Evolutionary conservation across 2,888 invertebrate species (phyloP), one percentile per base, ranked within the genome.

Genomic region (Parnassius glacialis): DNA sequence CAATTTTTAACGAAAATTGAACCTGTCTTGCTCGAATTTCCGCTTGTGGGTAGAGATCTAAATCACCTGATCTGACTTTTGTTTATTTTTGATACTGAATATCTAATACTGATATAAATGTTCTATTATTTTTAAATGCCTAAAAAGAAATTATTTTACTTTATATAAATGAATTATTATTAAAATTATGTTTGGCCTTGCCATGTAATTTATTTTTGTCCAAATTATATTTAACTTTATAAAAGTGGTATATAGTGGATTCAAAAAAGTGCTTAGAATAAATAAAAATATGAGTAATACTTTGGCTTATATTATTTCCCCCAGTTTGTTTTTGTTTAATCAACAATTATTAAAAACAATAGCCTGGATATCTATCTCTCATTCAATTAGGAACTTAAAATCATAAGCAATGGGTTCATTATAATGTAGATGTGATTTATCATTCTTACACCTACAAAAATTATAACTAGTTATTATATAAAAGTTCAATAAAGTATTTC

Each of bases 191-290:
- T 80, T 84, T 86, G 90, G 84, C 89, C 87, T 86, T 83, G 84
- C 86, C 86, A 82, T 83, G 76, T 83, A 78, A 77, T 74, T 81
- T 84, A 75, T 78, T 74, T 82, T 83, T 78, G 76, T 80, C 70
- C 73, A 76, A 72, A 68, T 73, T 74, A 75, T 77, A 71, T 77
- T 77, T 78, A 78, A 72, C 76, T 72, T 76, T 82, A 75, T 81
- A 79, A 84, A 83, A 75, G 71, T 80, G 77, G 80, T 84, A 81
- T 80, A 77, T 84, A 86, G 83, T 80, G 79, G 77, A 80, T 74
- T 69, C 72, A 80, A 34, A 76, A 81, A 84, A 83, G 83, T 87
- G 87, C 87, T 87, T 90, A 88, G 88, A 84, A 81, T 86, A 85
- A 86, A 86, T 85, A 78, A 75, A 81, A 79, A 80, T 76, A 70